Evolutionary conservation across 2,797 vertebrate species (phyloP).

Genomic region (Bothrops alternatus): DNA sequence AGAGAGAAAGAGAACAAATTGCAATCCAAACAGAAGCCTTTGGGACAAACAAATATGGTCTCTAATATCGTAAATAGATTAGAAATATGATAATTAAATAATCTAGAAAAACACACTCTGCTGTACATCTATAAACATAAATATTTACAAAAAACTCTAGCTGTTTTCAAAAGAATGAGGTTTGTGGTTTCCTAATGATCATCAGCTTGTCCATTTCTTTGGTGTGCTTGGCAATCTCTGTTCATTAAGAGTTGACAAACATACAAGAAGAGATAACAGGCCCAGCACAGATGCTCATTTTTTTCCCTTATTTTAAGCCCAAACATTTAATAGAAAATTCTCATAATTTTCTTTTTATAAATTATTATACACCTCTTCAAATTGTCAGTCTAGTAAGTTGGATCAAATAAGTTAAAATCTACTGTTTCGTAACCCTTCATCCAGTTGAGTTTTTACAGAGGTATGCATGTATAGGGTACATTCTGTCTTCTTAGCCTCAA

Average conservation of each 20-base stretch:
- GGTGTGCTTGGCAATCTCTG: conserved; percentile 71
- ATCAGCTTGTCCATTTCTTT: conserved; percentile 75
- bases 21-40: conserved; percentile 63
- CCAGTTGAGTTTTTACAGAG: background rate
- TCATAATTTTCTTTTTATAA: conserved; percentile 37
- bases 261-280: conserved; percentile 59
- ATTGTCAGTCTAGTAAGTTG: conserved; percentile 1
- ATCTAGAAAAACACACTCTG: conserved; percentile 87
- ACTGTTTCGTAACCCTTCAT: background rate
- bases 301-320: conserved; percentile 38
- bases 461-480: background rate
- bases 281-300: conserved; percentile 40
- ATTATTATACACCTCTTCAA: conserved; percentile 34
- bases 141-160: conserved; percentile 85
- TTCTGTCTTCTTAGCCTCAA: background rate
- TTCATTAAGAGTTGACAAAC: conserved; percentile 63
- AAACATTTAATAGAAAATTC: conserved; percentile 46
- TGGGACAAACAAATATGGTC: conserved; percentile 72
- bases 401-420: background rate
- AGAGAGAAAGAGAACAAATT: background rate
- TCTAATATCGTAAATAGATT: conserved; percentile 83
- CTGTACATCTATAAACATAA: conserved; percentile 88
- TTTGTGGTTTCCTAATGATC: conserved; percentile 72
- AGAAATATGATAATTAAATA: conserved; percentile 90
- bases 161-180: conserved; percentile 73